Evolutionary conservation across 1,140 invertebrate species (phyloP), one percentile per base, ranked within the genome.

Genomic region (Lysiphlebus fabarum): DNA sequence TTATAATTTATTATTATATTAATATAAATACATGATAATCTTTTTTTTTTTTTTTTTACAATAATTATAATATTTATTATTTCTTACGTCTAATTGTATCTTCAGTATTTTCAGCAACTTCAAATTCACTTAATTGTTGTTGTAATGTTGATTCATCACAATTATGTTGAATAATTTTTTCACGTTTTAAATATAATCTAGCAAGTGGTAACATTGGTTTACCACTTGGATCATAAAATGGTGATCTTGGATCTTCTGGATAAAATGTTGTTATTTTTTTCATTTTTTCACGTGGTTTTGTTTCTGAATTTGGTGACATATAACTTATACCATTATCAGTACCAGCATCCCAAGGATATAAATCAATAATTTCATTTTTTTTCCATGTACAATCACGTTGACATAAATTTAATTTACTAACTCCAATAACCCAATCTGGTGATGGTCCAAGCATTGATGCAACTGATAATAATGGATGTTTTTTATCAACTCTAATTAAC

Each of bases 361-460:
- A 77, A 78, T 96, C 91, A 54, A 98, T 84, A 1, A 83, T 84
- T 68, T 90, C 81, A 40, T 87, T 84, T 44, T 86, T 86, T 3
- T 87, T 81, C 96, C 96, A 98, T 1, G 87, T 87, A 72, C 96
- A 96, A 74, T 97, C 91, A 43, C 85, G 83, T 14, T 89, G 82
- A 70, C 95, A 98, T 1, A 98, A 82, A 74, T 97, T 91, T 33
- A 96, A 72, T 5, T 87, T 87, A 61, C 86, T 92, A 1, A 97
- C 85, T 12, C 95, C 96, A 34, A 97, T 88, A 43, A 96, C 91
- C 95, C 95, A 98, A 78, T 98, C 95, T 0, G 95, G 95, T 12
- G 91, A 92, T 0, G 95, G 96, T 0, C 91, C 87, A 78, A 97
- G 86, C 96, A 98, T 99, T 10, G 94, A 95, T 1, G 93, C 88